Base-by-base conservation (phyloP, 2,113 vertebrate species). In the Cyanistes caeruleus region DNA sequence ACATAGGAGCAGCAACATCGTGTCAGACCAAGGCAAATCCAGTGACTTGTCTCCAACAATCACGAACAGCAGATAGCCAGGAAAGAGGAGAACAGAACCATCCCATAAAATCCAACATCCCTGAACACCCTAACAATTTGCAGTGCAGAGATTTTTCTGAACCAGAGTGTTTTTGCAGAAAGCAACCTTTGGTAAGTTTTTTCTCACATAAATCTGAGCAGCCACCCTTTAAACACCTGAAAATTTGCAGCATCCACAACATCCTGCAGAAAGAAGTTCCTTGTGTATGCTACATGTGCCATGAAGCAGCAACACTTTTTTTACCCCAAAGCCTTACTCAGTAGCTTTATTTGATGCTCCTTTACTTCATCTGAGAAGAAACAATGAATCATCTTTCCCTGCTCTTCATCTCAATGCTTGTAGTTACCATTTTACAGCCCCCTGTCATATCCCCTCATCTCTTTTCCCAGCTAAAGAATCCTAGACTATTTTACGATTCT, bases 381-480 rank as follows among this genome's bases (percentile, higher is more conserved):
- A 92, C 82, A 90, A 85, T 10, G 51, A 84, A 48, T 76, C 39
- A 28, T 77, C 30, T 0, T 44, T 70, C 27, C 63, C 52, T 44
- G 39, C 33, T 89, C 68, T 77, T 86, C 44, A 3, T 84, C 72
- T 63, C 2, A 0, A 55, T 49, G 74, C 67, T 64, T 12, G 0
- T 9, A 94, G 90, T 73, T 65, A 67, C n/a, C 49, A 46, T 63
- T 92, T 93, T 83, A 79, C 64, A 92, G 18, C 30, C 19, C 44
- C 35, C 10, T 53, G 33, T 81, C 87, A 72, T 18, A 69, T 37
- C 30, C 65, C 52, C 39, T 75, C 70, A 69, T 62, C 75, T 78
- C 86, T 89, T 77, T 90, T 69, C 68, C 62, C 93, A 58, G 70
- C 78, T 90, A 69, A 88, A 93, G 68, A 92, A 86, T 77, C 80